Conservation (phyloP, 2,113 vertebrate genomes). For the Trachemys scripta region DNA sequence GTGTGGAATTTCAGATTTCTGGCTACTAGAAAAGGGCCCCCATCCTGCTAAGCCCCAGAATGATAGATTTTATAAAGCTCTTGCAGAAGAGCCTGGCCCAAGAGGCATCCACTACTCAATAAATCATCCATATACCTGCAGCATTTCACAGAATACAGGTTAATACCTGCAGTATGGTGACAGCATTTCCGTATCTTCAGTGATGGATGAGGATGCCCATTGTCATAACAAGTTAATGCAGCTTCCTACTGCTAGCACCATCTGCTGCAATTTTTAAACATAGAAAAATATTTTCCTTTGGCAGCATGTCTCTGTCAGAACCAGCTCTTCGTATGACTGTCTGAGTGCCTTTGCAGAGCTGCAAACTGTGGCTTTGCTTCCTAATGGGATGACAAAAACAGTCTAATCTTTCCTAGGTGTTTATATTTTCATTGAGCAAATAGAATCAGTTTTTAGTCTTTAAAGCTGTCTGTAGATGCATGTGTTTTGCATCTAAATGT, state of each 20-base stretch:
- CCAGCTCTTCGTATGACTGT: conserved; percentile 22
- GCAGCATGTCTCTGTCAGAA: conserved; percentile 70
- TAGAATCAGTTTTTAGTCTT: conserved; percentile 56
- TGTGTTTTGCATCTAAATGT: conserved; percentile 30
- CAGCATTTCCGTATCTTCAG: conserved; percentile 30
- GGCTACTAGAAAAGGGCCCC: neutral
- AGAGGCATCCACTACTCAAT: neutral
- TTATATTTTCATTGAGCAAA: conserved; percentile 41
- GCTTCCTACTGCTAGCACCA: conserved; percentile 61
- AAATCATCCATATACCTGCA: conserved; percentile 3
- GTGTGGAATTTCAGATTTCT: neutral
- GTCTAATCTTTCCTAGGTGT: conserved; percentile 20
- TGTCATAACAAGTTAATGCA: conserved; percentile 45
- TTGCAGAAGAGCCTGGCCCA: neutral
- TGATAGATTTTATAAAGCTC: neutral
- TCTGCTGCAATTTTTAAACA: conserved; percentile 71
- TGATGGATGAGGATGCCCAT: conserved; percentile 53
- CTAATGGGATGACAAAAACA: conserved; percentile 40
- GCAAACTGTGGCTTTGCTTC: conserved; percentile 37
- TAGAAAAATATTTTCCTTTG: conserved; percentile 70
- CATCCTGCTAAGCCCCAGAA: neutral
- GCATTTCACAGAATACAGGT: neutral
- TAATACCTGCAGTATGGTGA: conserved; percentile 11
- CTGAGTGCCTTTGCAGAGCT: neutral
- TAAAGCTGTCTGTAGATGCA: conserved; percentile 43